These are phyloP conservation scores for Seladonia tumulorum DNA, from an alignment of 2,888 invertebrate genomes.

Conservation along the genomic window DNA sequence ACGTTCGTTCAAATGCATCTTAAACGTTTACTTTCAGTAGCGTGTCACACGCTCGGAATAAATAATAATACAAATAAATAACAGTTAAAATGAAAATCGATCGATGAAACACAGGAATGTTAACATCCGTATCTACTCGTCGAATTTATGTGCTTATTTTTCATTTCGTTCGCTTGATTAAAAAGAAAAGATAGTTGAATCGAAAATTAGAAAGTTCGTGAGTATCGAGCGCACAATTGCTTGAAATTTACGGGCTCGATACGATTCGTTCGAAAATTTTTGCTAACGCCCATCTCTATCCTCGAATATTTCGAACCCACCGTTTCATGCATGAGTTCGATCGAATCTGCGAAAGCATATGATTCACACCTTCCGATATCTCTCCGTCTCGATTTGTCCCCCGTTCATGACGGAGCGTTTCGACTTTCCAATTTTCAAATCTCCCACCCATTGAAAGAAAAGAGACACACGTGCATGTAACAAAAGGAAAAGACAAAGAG, in stretches of 20 bases:
- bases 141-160: conserved; percentile 47
- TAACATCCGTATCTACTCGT: conserved; percentile 68
- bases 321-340: not conserved
- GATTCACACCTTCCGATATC: not conserved
- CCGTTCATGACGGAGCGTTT: conserved; percentile 20
- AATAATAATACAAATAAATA: conserved; percentile 59
- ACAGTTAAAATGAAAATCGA: conserved; percentile 35
- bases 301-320: not conserved
- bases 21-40: conserved; percentile 22
- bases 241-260: not conserved
- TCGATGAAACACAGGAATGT: conserved; percentile 44
- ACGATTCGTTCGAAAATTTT: not conserved
- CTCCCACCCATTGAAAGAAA: conserved; percentile 34
- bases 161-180: conserved; percentile 33
- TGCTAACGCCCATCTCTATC: no score
- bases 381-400: not conserved
- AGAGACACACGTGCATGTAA: not conserved
- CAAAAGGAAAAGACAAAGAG: not conserved
- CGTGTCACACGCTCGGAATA: conserved; percentile 19
- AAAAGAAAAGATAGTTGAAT: conserved; percentile 40
- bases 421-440: conserved; percentile 61
- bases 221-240: not conserved
- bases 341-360: not conserved
- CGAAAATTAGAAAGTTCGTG: conserved; percentile 56
- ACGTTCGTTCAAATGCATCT: conserved; percentile 31